Base-by-base conservation (phyloP, 2,888 invertebrate species). In the Eupsilia transversa region DNA sequence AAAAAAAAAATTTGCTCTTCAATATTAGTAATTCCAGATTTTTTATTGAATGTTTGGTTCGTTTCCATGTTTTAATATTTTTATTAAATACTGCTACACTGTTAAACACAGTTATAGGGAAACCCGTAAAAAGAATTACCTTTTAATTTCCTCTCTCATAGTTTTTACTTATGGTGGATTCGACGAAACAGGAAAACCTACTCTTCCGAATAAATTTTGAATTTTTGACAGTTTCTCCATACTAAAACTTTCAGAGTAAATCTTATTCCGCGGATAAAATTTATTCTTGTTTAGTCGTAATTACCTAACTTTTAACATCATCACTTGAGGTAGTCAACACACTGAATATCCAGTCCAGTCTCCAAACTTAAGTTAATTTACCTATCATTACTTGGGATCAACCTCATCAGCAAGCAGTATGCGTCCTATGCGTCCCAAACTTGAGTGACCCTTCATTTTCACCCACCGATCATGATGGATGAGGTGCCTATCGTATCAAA, bases 401-500 rank as follows among this genome's bases (percentile, higher is more conserved):
- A 72, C 27, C 60, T 72, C 67, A 70, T 75, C 49, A 76, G 79
- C 46, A 12, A 41, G 30, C 61, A 49, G n/a, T 63, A 61, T 65
- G 65, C 59, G 60, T 76, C 33, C 10, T 56, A 49, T 61, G 64
- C n/a, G 74, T 68, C 59, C 68, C 60, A 72, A 74, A 80, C 60
- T 68, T 54, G 2, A 67, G 74, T 74, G 73, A 63, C 74, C 84
- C 79, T 74, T 73, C 72, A 78, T 83, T 82, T 67, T 74, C 38
- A 12, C 74, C 61, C 49, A 76, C 77, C 72, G 64, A 79, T 84
- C 74, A 74, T 87, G 88, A 86, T 84, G 71, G 85, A 86, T 88
- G 80, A 64, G 49, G 79, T 79, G 85, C 77, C 81, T 88, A 88
- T 87, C 86, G 77, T 73, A 64, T 65, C 74, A 67, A 79, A 87